Evolutionary conservation across 2,797 vertebrate species (phyloP).

Genomic region (Vireo griseus): DNA sequence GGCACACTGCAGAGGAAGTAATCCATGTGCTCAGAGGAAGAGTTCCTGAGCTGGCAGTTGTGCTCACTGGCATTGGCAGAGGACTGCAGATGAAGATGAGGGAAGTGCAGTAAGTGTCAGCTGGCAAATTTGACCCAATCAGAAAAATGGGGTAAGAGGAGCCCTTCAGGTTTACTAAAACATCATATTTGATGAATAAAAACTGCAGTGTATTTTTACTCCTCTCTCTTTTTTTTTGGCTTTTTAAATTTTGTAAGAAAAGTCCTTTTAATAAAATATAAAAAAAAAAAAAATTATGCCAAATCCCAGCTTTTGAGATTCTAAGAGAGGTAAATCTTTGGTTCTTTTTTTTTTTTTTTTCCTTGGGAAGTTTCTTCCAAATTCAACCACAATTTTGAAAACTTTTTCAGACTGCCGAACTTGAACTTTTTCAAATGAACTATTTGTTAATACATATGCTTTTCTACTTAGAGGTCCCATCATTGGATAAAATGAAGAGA

Average conservation of each 20-base stretch:
- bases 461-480: background rate
- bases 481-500: background rate
- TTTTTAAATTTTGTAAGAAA: background rate
- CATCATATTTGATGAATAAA: background rate
- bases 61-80: background rate
- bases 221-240: too few relatives aligned
- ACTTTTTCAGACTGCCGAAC: background rate
- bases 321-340: background rate
- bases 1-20: background rate
- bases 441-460: background rate
- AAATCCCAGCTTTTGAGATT: background rate
- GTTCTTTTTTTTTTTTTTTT: accelerated
- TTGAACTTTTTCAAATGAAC: background rate
- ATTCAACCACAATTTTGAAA: background rate
- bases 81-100: background rate
- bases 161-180: background rate
- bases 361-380: background rate
- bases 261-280: background rate
- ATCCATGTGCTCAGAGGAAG: background rate
- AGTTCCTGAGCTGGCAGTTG: background rate
- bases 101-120: background rate
- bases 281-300: background rate
- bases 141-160: background rate
- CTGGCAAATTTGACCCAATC: background rate
- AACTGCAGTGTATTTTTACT: background rate